Conservation (phyloP, 2,797 vertebrate species). For the Intellagama lesueurii region DNA sequence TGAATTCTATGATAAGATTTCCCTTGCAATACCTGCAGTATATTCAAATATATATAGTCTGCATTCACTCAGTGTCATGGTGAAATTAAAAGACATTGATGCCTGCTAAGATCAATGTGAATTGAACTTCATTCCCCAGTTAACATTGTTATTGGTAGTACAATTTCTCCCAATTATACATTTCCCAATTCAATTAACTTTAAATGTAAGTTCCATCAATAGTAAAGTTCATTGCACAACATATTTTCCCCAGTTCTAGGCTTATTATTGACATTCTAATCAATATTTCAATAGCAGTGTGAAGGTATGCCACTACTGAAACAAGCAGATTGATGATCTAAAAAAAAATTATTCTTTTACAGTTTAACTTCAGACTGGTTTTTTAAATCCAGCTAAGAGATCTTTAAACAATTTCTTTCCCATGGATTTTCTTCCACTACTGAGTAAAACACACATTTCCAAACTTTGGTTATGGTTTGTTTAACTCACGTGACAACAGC, state of each 20-base stretch:
- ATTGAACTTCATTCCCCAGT: slow-evolving; percentile 20
- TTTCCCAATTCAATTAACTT: slow-evolving; percentile 26
- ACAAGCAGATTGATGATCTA: slow-evolving; percentile 4
- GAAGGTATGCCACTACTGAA: slow-evolving; percentile 9
- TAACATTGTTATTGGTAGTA: slow-evolving; percentile 4
- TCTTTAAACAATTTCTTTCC: slow-evolving; percentile 13
- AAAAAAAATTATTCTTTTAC: slow-evolving; percentile 14
- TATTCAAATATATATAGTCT: neutral
- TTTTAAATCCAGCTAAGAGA: neutral
- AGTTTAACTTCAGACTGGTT: neutral
- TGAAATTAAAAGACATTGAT: neutral
- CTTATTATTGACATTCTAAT: slow-evolving; percentile 11
- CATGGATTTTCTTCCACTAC: neutral
- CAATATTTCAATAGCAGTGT: slow-evolving; percentile 23
- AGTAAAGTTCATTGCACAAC: slow-evolving; percentile 16
- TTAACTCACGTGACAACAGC: neutral
- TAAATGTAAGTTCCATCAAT: slow-evolving; percentile 17
- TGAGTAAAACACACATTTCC: slow-evolving; percentile 4
- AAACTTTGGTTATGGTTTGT: neutral
- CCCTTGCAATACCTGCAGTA: too few relatives aligned
- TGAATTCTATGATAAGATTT: neutral
- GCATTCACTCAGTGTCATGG: neutral
- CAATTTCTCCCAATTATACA: slow-evolving; percentile 4
- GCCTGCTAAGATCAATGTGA: neutral
- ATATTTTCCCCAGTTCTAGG: slow-evolving; percentile 7